Evolutionary conservation across 1,140 invertebrate species (phyloP), one percentile per base, ranked within the genome.

Genomic region (Zaprionus taronus): DNA sequence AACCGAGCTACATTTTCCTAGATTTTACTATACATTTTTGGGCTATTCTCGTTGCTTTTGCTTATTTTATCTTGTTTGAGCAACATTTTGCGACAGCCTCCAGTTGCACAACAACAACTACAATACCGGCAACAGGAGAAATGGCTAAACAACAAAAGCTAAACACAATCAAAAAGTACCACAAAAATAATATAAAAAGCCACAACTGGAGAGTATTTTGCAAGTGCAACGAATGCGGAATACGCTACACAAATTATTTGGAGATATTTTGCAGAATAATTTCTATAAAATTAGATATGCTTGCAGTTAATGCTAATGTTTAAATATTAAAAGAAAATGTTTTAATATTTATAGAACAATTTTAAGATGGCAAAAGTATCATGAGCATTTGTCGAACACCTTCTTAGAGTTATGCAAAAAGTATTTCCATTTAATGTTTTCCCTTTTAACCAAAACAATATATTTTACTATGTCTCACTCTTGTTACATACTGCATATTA

Each of bases 101-200:
- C 53, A 66, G 53, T 57, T 14, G 7, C 53, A 44, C 7, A 57
- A 14, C 53, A 55, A 24, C 60, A 49, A 64, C 17, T 26, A 41
- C 6, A 65, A 41, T 9, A 65, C 56, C 20, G 22, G 5, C 53
- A 56, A 31, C 15, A 53, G 5, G 15, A 56, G 24, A 26, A 15
- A 56, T 26, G 26, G 20, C 22, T 24, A 9, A 56, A 58, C 24
- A 67, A 67, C 36, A 67, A 58, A 67, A 47, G 65, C 65, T 11
- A 58, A 67, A 44, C 38, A 67, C 64, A 67, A 67, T 58, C 55
- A 47, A 58, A 67, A 67, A 67, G 41, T 58, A 44, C 9, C 17
- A 56, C 22, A 55, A 9, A 44, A 56, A 56, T 31, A 15, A 1
- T 20, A 7, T 3, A n/a, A 66, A 51, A 63, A 31, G n/a, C n/a